Percentiles rank a stretch among this genome's conserved stretches.
These are phyloP conservation scores for Drosophila repleta DNA, from an alignment of 1,140 invertebrate species.

Conservation along the genomic window DNA sequence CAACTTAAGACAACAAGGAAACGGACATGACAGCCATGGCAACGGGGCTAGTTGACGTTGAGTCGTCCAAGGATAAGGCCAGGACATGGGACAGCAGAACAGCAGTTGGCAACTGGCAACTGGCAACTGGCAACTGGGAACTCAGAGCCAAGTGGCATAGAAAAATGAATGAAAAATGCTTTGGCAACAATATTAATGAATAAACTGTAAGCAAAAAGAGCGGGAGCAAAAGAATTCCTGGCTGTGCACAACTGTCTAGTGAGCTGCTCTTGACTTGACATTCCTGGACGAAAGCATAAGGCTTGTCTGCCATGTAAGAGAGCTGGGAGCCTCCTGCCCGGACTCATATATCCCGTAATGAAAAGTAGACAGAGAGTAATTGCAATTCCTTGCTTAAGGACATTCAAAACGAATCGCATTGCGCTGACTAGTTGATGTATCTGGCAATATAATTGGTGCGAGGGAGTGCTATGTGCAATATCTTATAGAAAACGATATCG, in stretches of 20 bases:
- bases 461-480: not conserved
- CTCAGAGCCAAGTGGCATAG: slow-evolving; percentile 47
- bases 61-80: slow-evolving; percentile 43
- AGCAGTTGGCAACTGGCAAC: slow-evolving; percentile 34
- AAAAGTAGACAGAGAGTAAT: slow-evolving; percentile 54
- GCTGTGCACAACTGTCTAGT: slow-evolving; percentile 41
- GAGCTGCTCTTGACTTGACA: slow-evolving; percentile 41
- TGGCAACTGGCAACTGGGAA: slow-evolving; percentile 17
- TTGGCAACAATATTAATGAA: slow-evolving; percentile 70
- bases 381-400: slow-evolving; percentile 45
- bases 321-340: slow-evolving; percentile 3
- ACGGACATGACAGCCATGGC: slow-evolving; percentile 49
- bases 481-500: not conserved
- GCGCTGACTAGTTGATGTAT: slow-evolving; percentile 21
- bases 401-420: slow-evolving; percentile 32
- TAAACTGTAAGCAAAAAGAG: slow-evolving; percentile 39
- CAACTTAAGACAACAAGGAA: slow-evolving; percentile 56
- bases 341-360: slow-evolving; percentile 29
- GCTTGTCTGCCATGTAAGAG: not conserved
- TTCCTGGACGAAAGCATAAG: slow-evolving; percentile 24
- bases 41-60: slow-evolving; percentile 43
- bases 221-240: slow-evolving; percentile 17
- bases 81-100: slow-evolving; percentile 18
- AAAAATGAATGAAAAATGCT: slow-evolving; percentile 68
- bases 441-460: not conserved